A percentile compares a stretch with the other conserved stretches of the same genome.
phyloP scores from a whole-genome alignment of 2,888 invertebrate genomes.

The Caenorhabditis panamensis region DNA sequence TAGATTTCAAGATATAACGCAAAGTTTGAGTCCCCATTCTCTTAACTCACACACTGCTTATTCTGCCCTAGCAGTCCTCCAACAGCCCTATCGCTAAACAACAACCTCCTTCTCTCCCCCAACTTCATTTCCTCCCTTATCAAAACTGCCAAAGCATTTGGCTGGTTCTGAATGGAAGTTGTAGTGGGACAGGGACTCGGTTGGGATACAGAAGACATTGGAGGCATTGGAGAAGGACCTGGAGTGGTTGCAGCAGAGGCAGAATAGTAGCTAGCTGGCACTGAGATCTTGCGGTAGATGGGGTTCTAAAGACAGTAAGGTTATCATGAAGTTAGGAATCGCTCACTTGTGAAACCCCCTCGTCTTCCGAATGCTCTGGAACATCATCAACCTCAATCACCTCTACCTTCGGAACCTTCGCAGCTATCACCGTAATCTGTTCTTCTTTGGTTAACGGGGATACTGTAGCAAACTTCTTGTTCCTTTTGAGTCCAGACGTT shows the following conservation, averaged over 20 bases:
- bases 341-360: not conserved
- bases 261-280: not conserved
- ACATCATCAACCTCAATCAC: not conserved
- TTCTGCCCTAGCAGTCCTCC: conserved; percentile 73
- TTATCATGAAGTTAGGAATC: not conserved
- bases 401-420: conserved; percentile 33
- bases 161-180: not conserved
- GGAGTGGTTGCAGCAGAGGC: conserved; percentile 5
- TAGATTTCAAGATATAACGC: not conserved
- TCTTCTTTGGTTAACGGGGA: conserved; percentile 46
- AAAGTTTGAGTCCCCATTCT: too few relatives aligned
- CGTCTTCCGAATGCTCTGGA: not conserved
- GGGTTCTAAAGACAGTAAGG: not conserved
- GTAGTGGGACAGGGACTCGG: too few relatives aligned
- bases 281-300: not conserved
- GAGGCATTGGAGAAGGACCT: conserved; percentile 10
- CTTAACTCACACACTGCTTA: conserved; percentile 70
- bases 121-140: conserved; percentile 78
- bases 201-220: not conserved
- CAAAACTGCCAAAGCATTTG: conserved; percentile 64
- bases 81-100: conserved; percentile 79
- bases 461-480: conserved; percentile 74
- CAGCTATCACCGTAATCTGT: conserved; percentile 12
- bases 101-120: conserved; percentile 74
- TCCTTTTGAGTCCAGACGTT: conserved; percentile 75